Conservation (phyloP, 2,113 vertebrate species). For the Dermatemys mawii region DNA sequence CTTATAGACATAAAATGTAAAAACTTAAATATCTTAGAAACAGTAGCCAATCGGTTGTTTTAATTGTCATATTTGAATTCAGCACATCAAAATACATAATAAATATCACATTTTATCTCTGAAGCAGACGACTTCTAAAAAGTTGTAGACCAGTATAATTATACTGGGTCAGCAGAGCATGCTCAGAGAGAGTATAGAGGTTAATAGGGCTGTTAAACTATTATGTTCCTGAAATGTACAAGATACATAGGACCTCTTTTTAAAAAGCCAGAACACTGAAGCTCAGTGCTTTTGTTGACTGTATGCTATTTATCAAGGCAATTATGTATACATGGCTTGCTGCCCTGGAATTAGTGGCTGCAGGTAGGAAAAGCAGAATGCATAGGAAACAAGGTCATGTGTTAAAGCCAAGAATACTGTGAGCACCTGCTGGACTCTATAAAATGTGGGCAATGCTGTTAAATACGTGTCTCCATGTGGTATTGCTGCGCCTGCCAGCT, state of each 20-base stretch:
- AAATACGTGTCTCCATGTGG: background rate
- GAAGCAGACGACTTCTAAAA: too few species aligned
- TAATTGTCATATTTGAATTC: too few species aligned
- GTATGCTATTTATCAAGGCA: background rate
- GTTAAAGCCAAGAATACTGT: background rate
- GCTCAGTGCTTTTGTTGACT: background rate
- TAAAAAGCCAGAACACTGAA: background rate
- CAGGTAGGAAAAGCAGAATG: background rate
- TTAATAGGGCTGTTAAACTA: background rate
- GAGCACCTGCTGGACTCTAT: background rate
- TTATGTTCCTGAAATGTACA: background rate
- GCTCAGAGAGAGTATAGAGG: background rate
- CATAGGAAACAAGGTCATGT: background rate
- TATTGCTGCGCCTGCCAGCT: background rate
- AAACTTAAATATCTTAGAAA: too few species aligned
- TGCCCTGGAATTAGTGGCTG: background rate
- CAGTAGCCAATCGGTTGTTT: too few species aligned
- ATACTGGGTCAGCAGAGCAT: accelerated
- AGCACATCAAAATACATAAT: too few species aligned
- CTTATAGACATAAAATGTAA: too few species aligned
- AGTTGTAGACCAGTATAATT: too few species aligned
- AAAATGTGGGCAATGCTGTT: background rate
- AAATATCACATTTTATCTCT: too few species aligned
- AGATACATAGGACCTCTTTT: background rate
- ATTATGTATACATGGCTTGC: background rate